Base-by-base conservation (phyloP, 2,888 invertebrate genomes). In the Nomada ferruginata region DNA sequence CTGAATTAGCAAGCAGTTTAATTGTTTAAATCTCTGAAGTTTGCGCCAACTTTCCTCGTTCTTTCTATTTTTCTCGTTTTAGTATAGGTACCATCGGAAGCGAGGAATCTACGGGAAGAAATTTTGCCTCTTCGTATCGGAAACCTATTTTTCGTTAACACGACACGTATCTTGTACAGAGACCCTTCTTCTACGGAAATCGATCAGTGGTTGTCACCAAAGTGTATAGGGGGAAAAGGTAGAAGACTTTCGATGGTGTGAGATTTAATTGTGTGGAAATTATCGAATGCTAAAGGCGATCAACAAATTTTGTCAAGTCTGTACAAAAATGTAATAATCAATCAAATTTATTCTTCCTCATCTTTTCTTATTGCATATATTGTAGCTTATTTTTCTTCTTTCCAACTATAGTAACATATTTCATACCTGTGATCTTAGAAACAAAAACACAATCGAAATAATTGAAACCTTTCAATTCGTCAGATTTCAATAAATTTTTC, bases 131-230 rank as follows among this genome's bases (percentile, higher is more conserved):
- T 66, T 57, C 60, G 60, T 79, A 82, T 79, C 69, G 81, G 74
- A 74, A 79, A 82, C 57, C 79, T 75, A 82, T 82, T 79, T 82
- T 82, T 82, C 79, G 81, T 79, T 82, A 82, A 82, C 79, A 71
- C 74, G 74, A 60, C 42, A 29, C 55, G 69, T 66, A 78, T 70
- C 69, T 70, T 74, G 74, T 70, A 74, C 52, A 70, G 26, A 23
- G 64, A 65, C 42, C 26, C 60, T 74, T 26, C 57, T 53, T 13
- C 60, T 0, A n/a, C 42, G 66, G 57, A 57, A 66, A 82, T 82
- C 81, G 70, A 79, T 81, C 80, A 78, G 68, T 26, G 78, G 76
- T 81, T 73, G 55, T 50, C 26, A 26, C 29, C 65, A 50, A 60
- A 65, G 26, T 59, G 50, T 59, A 55, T 23, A 52, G 23, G 44